Evolutionary conservation across 1,140 invertebrate genomes (phyloP), one percentile per base, ranked within the genome.

Genomic region (Pristionchus pacificus): DNA sequence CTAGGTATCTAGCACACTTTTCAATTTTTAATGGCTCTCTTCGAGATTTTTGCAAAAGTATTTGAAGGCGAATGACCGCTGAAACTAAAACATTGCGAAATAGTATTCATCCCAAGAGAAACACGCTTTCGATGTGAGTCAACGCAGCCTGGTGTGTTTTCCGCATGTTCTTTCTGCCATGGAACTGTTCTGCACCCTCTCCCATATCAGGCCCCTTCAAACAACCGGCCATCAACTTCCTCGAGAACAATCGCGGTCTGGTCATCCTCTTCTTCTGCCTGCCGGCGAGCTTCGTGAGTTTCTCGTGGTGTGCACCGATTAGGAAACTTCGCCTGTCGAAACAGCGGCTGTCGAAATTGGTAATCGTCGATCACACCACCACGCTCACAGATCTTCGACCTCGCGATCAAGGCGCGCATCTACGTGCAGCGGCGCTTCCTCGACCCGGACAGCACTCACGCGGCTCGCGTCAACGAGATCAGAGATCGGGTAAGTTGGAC

Each of bases 221-320:
- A 72, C 69, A 80, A 14, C 78, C 77, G 1, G 61, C 87, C 14
- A 85, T 89, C 58, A 71, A 80, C 65, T 87, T 87, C 83, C 77
- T 89, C 76, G 89, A 90, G 76, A 86, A 88, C n/a, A 87, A 90
- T 77, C 83, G 89, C n/a, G 88, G 88, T 60, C 78, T 90, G 2
- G 88, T 90, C 27, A 86, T 90, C 58, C 78, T 88, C 15, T 78
- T 89, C 1, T 89, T 90, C 79, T 89, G 89, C 76, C 81, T 90
- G 58, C 89, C 89, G 0, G 88, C 88, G 6, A 89, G 88, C 79
- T 89, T 89, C 78, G 76, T 77, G 30, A 74, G 75, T 78, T 65
- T 65, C 10, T 19, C 49, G 3, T 27, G 10, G 28, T 14, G 0
- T 13, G 55, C n/a, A n/a, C n/a, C 14, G 55, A 57, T 57, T 14